phyloP scores from a whole-genome alignment of 2,113 vertebrate genomes.

The Fregetta grallaria region DNA sequence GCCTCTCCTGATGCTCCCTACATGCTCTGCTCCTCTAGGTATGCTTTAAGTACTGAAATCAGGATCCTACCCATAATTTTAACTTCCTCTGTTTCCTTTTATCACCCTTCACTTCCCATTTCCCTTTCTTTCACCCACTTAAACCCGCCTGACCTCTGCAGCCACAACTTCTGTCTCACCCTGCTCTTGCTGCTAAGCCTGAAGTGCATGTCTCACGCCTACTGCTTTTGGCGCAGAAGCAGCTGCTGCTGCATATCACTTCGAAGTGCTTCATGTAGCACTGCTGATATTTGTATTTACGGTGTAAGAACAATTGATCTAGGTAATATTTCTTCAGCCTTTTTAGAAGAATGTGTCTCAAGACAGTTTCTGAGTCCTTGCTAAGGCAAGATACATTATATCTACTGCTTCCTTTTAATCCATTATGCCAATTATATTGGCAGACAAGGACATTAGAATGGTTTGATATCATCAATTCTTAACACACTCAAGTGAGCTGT shows the following conservation, averaged over 20 bases:
- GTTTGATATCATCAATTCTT: slow-evolving; percentile 39
- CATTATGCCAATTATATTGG: slow-evolving; percentile 39
- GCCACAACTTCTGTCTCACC: neutral
- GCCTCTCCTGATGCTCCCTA: neutral
- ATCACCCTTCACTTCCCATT: neutral
- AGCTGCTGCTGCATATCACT: neutral
- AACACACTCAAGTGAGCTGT: neutral
- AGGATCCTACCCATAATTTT: neutral
- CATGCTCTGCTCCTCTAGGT: neutral
- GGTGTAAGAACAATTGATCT: neutral
- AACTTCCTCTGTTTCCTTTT: neutral
- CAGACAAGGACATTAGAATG: neutral
- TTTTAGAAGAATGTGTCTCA: neutral
- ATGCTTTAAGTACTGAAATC: neutral
- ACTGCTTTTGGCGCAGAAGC: neutral
- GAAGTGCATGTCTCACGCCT: fast-evolving
- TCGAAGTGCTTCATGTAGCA: neutral
- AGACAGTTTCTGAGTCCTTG: neutral
- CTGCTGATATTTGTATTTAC: neutral
- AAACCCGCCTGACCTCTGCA: neutral
- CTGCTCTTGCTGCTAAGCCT: neutral
- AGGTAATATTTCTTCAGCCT: slow-evolving; percentile 16
- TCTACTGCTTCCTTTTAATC: slow-evolving; percentile 1
- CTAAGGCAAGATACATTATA: neutral
- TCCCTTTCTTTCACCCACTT: neutral